phyloP scores from a whole-genome alignment of 2,113 vertebrate species.

The Progne subis region DNA sequence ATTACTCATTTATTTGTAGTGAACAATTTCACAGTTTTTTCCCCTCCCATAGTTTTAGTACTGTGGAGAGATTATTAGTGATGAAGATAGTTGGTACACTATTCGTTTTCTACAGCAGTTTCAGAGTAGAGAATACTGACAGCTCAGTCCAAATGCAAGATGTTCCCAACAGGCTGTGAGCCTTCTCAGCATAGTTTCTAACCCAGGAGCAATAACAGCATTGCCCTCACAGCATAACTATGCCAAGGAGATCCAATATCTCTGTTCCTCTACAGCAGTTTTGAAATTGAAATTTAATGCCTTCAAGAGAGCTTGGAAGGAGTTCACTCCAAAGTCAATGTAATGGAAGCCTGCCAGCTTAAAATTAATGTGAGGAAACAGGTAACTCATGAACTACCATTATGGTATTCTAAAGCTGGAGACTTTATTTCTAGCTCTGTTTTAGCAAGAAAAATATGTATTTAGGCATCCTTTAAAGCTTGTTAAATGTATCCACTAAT shows the following conservation, averaged over 20 bases:
- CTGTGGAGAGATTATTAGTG: not conserved
- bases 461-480: not conserved
- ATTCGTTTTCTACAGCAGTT: not conserved
- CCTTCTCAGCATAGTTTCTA: not conserved
- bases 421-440: not conserved
- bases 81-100: not conserved
- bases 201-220: not conserved
- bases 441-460: not conserved
- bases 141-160: not conserved
- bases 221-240: not conserved
- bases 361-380: conserved; percentile 21
- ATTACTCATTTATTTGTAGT: not conserved
- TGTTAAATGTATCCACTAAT: not conserved
- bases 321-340: conserved; percentile 3
- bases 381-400: not conserved
- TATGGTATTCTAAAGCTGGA: not conserved
- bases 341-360: not conserved
- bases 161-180: not conserved
- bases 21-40: not conserved
- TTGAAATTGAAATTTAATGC: not conserved
- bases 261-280: not conserved
- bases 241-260: not conserved
- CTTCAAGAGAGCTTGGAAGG: conserved; percentile 3
- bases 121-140: not conserved
- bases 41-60: not conserved